Base-by-base conservation (phyloP, 2,888 invertebrate species). In the Lymantria dispar region DNA sequence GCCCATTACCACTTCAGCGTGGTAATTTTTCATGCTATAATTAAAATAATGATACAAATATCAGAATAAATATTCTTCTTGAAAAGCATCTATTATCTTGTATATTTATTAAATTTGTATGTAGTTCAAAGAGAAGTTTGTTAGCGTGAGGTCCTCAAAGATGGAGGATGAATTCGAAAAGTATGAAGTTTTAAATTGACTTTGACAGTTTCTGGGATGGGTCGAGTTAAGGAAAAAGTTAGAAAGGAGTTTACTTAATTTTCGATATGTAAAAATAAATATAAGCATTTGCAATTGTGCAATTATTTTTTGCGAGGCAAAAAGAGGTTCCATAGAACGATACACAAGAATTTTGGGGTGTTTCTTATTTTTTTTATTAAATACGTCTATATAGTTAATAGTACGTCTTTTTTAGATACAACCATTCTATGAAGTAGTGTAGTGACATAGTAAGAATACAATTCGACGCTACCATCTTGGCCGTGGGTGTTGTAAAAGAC, bases 81-180 rank as follows among this genome's bases (percentile, higher is more conserved):
- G 2, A 22, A 22, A 5, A 22, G 2, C 22, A 22, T 22, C 22
- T 22, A 5, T 22, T 33, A 8, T 3, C 33, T 33, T 33, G 3
- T 33, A 7, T 33, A 8, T 1, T 7, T 8, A 7, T 33, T 7
- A 1, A 33, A 33, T 33, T 33, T 33, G 9, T 10, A 39, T 22
- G 2, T 22, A 48, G 43, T 48, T 41, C 15, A 7, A 39, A 62
- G 50, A 42, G 22, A 55, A 58, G 41, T 59, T 60, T 22, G 13
- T n/a, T n/a, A 38, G 2, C 38, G n/a, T 33, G 3, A 45, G 11
- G 29, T 46, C 14, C 14, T 15, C 33, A 31, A 8, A 45, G 29
- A 30, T 14, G 22, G 45, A 33, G 36, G 50, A 52, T 41, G 47
- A 59, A 59, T 57, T 62, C 50, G 14, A 43, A 42, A 48, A 43